These are phyloP conservation scores for Danio jaintianensis DNA, from an alignment of 2,797 vertebrate genomes.

Conservation along the genomic window DNA sequence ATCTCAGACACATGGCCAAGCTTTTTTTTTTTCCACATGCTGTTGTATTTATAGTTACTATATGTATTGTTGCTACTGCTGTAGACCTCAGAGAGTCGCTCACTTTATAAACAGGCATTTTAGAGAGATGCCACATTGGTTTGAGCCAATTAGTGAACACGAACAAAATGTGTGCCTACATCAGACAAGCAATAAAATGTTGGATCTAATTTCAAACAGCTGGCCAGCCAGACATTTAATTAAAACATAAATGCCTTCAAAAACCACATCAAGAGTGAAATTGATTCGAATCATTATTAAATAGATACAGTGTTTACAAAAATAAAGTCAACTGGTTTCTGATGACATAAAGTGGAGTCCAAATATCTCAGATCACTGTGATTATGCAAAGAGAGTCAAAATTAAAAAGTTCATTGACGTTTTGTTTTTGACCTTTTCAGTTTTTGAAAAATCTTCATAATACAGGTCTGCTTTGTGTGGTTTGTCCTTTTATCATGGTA, in stretches of 20 bases:
- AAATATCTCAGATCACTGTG: neutral
- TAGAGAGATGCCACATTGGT: neutral
- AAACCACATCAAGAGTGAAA: neutral
- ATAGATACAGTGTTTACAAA: neutral
- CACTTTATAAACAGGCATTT: neutral
- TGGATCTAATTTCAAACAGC: neutral
- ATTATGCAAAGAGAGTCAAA: neutral
- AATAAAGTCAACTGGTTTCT: neutral
- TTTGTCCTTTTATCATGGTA: no score
- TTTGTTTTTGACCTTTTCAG: no score
- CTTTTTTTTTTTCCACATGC: neutral
- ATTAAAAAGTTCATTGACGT: no score
- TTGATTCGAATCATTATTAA: neutral
- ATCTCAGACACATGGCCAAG: neutral
- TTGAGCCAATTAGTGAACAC: neutral
- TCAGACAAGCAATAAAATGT: neutral
- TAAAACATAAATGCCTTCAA: neutral
- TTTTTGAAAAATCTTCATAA: no score
- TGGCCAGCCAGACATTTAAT: constrained; percentile 9
- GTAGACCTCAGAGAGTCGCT: neutral
- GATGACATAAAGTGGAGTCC: neutral
- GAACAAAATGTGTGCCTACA: neutral
- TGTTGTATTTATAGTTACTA: constrained; percentile 11
- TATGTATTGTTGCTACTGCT: constrained; percentile 12
- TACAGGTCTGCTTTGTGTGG: no score